Base-by-base conservation (phyloP, 2,888 invertebrate genomes). In the Aromia moschata region DNA sequence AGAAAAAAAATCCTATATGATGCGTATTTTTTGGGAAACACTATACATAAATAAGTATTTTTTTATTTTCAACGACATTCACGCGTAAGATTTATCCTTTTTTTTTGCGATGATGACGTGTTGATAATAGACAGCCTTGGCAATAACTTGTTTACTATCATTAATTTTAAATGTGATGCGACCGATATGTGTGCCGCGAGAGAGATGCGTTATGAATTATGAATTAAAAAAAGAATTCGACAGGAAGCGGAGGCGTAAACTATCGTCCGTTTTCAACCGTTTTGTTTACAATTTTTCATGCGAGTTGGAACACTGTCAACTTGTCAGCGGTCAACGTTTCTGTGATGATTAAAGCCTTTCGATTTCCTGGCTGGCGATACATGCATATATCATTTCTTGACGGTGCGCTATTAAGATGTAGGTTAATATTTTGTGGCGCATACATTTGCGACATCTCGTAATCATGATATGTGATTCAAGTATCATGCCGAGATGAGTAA, bases 131-230 rank as follows among this genome's bases (percentile, higher is more conserved):
- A 12, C 37, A 49, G 47, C 47, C 37, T 49, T 49, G 37, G 47
- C 14, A 18, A 37, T n/a, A n/a, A n/a, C n/a, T 46, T 49, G 47
- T 49, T 49, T 49, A 38, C 18, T 25, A 37, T 14, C 47, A 36
- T 49, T 49, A 37, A 36, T 37, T 37, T 37, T 49, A 41, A 41
- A 41, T n/a, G n/a, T n/a, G n/a, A n/a, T n/a, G n/a, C n/a, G n/a
- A 41, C 15, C 16, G 10, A 40, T 40, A 18, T 41, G 17, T 41
- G 18, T 16, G 18, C 18, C 17, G 16, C 17, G 18, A 33, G 2
- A 10, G n/a, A 33, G 33, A 33, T 33, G 7, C 3, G n/a, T 33
- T 33, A 33, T 33, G 33, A 25, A 25, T 33, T 33, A 33, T n/a
- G 33, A 33, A 33, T 33, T 33, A 33, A 33, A 33, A 33, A 33